Evolutionary conservation across 2,797 vertebrate species (phyloP), one percentile per base, ranked within the genome.

Genomic region (Spheniscus humboldti): DNA sequence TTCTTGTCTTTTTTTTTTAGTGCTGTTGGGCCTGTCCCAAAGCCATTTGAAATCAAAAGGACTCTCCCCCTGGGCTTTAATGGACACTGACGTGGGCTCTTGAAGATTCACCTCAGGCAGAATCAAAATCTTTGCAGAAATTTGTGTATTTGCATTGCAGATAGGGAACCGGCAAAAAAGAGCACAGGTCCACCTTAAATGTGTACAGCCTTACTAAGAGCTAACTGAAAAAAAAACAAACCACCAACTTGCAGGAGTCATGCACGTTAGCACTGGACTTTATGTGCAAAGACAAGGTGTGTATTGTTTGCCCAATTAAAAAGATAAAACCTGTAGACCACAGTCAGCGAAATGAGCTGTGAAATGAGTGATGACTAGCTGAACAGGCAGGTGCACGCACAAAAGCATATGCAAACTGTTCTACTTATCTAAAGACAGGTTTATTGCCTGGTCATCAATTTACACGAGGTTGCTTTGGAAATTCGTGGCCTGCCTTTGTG

Each of bases 261-360:
- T 35, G 39, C 89, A 90, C 11, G 22, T 96, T 95, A 84, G 86
- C 91, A 63, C 93, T 35, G 96, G 92, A 77, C 92, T 96, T 91
- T 74, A 64, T 94, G 92, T 67, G 83, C 86, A 90, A 79, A 94
- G 90, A 94, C 91, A 95, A 96, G 96, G 94, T 97, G 91, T 96
- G 91, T 83, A 90, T 88, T 95, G 94, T 96, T 97, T 96, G 95
- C 80, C 93, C 95, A 96, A 96, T 96, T 97, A 97, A 96, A 94
- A 92, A 96, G 92, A 97, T 94, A 96, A 96, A 97, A 85, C 88
- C 67, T 53, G 80, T 18, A 90, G 94, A 56, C 91, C 86, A 90
- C 73, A 92, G 95, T 90, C 95, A 95, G 86, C 13, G 35, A 96
- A 97, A 97, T 75, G 91, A 94, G 92, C 97, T 97, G 97, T 95